A percentile compares a stretch with the other conserved stretches of the same genome.
Evolutionary conservation across 2,888 invertebrate genomes (phyloP).

Genomic region (Pachydiplax longipennis): DNA sequence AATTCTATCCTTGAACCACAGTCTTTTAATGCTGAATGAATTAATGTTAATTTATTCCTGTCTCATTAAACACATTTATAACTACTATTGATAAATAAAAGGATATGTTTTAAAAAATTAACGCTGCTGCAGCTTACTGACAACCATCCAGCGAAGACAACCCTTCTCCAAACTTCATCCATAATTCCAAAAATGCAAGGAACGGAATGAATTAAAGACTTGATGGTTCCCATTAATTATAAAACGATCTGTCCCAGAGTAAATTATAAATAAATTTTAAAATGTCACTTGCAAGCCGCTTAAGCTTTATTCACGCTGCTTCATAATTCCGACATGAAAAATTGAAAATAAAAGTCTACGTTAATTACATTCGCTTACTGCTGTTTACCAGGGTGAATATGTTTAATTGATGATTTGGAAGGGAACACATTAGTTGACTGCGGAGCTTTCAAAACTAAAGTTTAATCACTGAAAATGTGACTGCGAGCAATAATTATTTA

Average conservation of each 20-base stretch:
- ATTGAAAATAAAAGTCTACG: background rate
- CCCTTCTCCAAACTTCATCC: background rate
- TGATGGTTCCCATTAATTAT: background rate
- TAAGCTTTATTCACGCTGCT: background rate
- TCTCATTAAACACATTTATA: slow-evolving; percentile 42
- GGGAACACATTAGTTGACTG: too few relatives aligned
- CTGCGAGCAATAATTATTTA: too few relatives aligned
- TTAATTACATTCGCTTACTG: too few relatives aligned
- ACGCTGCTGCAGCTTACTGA: slow-evolving; percentile 41
- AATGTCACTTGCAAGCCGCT: background rate
- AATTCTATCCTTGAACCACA: slow-evolving; percentile 38
- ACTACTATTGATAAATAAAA: slow-evolving; percentile 45
- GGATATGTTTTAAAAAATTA: slow-evolving; percentile 41
- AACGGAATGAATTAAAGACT: background rate
- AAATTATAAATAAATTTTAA: slow-evolving; percentile 7
- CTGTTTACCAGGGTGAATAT: too few relatives aligned
- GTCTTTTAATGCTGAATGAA: slow-evolving; percentile 45
- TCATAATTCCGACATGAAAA: background rate
- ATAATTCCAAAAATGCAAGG: background rate
- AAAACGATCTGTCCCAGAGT: background rate
- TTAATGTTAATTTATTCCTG: slow-evolving; percentile 42
- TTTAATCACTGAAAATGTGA: too few relatives aligned
- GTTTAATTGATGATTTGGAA: too few relatives aligned
- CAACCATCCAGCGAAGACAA: background rate
- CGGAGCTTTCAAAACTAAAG: too few relatives aligned